These are phyloP conservation scores for Melanophora roralis DNA, from an alignment of 2,888 invertebrate genomes.

Conservation along the genomic window DNA sequence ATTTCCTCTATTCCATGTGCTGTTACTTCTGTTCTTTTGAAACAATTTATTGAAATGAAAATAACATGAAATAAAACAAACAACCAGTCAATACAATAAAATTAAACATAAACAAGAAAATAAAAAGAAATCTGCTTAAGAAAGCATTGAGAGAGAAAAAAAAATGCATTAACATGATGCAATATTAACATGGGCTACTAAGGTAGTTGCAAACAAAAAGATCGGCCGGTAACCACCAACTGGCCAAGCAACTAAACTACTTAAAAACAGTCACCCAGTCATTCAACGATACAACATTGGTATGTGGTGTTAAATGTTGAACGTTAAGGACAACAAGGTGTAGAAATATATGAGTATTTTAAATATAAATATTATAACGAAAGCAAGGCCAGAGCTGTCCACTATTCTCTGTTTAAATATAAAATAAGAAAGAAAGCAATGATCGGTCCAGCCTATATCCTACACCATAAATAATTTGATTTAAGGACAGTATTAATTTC, in stretches of 20 bases:
- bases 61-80: constrained; percentile 63
- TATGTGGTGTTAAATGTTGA: constrained; percentile 62
- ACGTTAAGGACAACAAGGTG: constrained; percentile 62
- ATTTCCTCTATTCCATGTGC: neutral
- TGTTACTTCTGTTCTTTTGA: constrained; percentile 34
- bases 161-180: constrained; percentile 54
- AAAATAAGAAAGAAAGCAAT: too few species aligned
- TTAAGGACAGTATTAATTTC: too few species aligned
- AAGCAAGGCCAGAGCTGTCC: constrained; percentile 36
- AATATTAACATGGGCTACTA: constrained; percentile 62
- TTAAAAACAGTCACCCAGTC: constrained; percentile 18
- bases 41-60: constrained; percentile 62
- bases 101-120: constrained; percentile 57
- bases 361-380: constrained; percentile 52
- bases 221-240: constrained; percentile 54
- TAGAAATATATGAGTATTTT: constrained; percentile 61
- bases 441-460: too few species aligned
- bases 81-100: constrained; percentile 61
- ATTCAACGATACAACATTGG: constrained; percentile 16
- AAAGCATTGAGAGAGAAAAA: neutral
- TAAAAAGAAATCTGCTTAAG: constrained; percentile 25
- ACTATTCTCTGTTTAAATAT: too few species aligned
- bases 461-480: too few species aligned
- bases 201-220: constrained; percentile 62
- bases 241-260: constrained; percentile 46